Base-by-base conservation (phyloP, 1,140 invertebrate species). In the Halesus radiatus region DNA sequence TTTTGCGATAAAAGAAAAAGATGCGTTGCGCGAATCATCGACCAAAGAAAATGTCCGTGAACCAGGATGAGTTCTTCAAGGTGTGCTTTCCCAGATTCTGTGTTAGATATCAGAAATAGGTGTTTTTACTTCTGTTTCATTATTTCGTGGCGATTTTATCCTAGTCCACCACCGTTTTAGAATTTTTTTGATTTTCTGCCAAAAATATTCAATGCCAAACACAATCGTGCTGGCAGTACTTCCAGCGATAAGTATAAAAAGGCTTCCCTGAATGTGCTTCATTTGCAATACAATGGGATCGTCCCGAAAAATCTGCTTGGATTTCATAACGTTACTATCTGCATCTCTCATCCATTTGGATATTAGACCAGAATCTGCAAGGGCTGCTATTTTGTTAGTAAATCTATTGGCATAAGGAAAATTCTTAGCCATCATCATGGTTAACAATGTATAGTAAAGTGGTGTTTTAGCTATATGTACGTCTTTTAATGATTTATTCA, bases 201-300 rank as follows among this genome's bases (percentile, higher is more conserved):
- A 54, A n/a, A 52, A 72, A 15, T 53, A 26, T 73, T 73, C 70
- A 53, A 73, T 26, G 1, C 26, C 3, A 10, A 73, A 53, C 15
- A 54, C 45, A 13, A 23, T 23, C 16, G 37, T 22, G 10, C 68
- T 73, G 15, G 16, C 13, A 26, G 23, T 23, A 22, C 37, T 50
- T 54, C 70, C 70, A 5, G 0, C 20, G 3, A 23, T 1, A 53
- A 73, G 45, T 16, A 75, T 75, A 18, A 37, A 75, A 37, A 75
- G 26, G 5, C 23, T 37, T 37, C 72, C 72, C 18, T 16, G 26
- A 18, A 75, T 37, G n/a, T 75, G 72, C 20, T 75, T 54, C 72
- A 75, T 58, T 37, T 58, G 20, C 26, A 75, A 13, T 6, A 75
- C 72, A 18, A 60, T 60, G 16, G n/a, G 23, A 23, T 60, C 72